Percentiles rank a stretch among this genome's conserved stretches.
These are phyloP conservation scores for Drosophila nr. fundita DNA, from an alignment of 2,888 invertebrate genomes.

Conservation along the genomic window DNA sequence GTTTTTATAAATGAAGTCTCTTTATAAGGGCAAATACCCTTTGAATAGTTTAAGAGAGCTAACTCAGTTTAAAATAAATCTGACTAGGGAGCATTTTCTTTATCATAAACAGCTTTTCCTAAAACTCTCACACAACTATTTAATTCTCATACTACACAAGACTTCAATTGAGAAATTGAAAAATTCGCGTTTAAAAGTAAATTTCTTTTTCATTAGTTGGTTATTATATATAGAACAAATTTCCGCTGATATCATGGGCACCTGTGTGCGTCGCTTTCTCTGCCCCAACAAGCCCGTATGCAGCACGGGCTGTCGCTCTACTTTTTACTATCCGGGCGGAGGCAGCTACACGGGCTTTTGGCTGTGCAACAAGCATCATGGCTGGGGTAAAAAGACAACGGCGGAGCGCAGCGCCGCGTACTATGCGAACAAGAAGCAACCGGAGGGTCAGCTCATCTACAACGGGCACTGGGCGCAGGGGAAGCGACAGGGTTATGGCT, in stretches of 20 bases:
- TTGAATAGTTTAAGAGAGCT: neutral
- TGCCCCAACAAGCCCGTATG: conserved; percentile 63
- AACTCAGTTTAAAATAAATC: neutral
- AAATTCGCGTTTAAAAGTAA: neutral
- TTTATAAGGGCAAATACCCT: neutral
- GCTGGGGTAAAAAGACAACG: conserved; percentile 75
- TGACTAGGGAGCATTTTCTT: neutral
- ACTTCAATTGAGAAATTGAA: neutral
- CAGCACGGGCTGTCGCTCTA: conserved; percentile 71
- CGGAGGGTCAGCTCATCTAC: conserved; percentile 76
- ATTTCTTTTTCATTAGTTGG: neutral
- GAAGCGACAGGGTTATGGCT: conserved; percentile 81
- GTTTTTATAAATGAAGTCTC: neutral
- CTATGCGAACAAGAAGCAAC: conserved; percentile 55
- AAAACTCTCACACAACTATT: neutral
- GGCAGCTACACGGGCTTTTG: conserved; percentile 80
- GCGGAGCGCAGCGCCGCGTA: conserved; percentile 30
- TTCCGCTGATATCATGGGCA: conserved; percentile 47
- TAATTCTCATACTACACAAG: neutral
- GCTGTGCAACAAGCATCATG: conserved; percentile 71
- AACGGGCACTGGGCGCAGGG: conserved; percentile 81
- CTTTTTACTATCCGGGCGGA: conserved; percentile 73
- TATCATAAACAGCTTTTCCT: neutral
- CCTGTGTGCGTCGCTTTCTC: conserved; percentile 55
- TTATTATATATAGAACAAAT: neutral